Evolutionary conservation across 2,113 vertebrate species (phyloP).

Genomic region (Lathamus discolor): DNA sequence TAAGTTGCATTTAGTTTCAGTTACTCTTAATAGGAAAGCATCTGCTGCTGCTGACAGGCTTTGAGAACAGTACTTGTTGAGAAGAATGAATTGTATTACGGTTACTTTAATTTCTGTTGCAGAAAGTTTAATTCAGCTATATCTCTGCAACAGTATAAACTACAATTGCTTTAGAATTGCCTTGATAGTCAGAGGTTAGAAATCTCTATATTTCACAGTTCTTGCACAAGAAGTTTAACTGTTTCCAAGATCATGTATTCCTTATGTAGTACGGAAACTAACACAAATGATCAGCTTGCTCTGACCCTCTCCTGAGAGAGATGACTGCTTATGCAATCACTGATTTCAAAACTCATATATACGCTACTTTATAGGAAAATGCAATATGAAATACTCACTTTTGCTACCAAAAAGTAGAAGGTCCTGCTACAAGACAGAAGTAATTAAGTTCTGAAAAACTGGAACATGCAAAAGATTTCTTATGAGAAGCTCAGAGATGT

Average conservation of each 20-base stretch:
- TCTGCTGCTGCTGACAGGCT: not conserved
- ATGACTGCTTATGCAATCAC: not conserved
- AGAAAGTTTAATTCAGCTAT: not conserved
- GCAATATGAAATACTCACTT: not conserved
- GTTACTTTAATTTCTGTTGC: not conserved
- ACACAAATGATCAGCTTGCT: not conserved
- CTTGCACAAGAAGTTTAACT: not conserved
- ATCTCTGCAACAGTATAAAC: not conserved
- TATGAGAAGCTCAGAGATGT: fast-evolving
- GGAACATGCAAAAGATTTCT: not conserved
- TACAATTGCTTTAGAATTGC: not conserved
- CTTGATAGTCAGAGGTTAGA: not conserved
- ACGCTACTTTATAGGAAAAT: not conserved
- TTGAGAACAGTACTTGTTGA: not conserved
- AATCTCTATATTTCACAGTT: not conserved
- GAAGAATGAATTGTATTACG: not conserved
- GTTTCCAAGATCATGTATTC: not conserved
- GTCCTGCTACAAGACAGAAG: not conserved
- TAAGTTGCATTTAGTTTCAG: not conserved
- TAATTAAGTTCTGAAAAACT: not conserved
- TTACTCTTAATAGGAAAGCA: not conserved
- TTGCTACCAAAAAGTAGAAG: not conserved
- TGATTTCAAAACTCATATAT: not conserved
- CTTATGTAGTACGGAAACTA: not conserved
- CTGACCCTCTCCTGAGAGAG: not conserved